phyloP scores from a whole-genome alignment of 2,113 vertebrate genomes.

The Platycercus adscitus region DNA sequence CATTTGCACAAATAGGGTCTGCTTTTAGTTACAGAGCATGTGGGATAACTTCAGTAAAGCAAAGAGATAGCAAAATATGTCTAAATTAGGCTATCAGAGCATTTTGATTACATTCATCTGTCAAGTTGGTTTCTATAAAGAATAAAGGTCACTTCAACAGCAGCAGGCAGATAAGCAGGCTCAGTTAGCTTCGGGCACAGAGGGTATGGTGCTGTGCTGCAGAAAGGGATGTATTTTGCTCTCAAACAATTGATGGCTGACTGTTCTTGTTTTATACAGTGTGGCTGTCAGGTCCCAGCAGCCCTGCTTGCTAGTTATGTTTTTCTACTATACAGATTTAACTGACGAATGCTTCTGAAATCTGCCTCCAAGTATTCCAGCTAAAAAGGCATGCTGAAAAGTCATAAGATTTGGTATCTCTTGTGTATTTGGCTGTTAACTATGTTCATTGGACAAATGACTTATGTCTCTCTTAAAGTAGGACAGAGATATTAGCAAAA shows the following conservation, averaged over 20 bases:
- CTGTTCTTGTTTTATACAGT: background rate
- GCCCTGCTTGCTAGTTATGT: background rate
- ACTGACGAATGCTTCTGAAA: background rate
- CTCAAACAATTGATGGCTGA: background rate
- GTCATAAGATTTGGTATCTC: background rate
- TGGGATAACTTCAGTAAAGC: background rate
- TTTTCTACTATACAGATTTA: background rate
- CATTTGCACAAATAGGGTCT: background rate
- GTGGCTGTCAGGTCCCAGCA: background rate
- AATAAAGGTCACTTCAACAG: background rate
- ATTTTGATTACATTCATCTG: background rate
- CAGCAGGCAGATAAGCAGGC: background rate
- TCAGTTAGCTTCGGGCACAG: background rate
- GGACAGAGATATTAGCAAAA: background rate
- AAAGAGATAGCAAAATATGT: background rate
- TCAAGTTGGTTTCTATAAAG: background rate
- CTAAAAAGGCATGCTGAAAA: background rate
- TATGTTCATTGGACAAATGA: background rate
- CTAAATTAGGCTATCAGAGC: background rate
- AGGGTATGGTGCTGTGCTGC: background rate
- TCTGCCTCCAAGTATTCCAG: background rate
- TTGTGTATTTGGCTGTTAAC: background rate
- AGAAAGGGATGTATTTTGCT: background rate
- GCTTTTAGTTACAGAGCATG: background rate
- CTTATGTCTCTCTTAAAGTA: background rate